Evolutionary conservation across 2,113 vertebrate species (phyloP).

Genomic region (Cheilinus undulatus): DNA sequence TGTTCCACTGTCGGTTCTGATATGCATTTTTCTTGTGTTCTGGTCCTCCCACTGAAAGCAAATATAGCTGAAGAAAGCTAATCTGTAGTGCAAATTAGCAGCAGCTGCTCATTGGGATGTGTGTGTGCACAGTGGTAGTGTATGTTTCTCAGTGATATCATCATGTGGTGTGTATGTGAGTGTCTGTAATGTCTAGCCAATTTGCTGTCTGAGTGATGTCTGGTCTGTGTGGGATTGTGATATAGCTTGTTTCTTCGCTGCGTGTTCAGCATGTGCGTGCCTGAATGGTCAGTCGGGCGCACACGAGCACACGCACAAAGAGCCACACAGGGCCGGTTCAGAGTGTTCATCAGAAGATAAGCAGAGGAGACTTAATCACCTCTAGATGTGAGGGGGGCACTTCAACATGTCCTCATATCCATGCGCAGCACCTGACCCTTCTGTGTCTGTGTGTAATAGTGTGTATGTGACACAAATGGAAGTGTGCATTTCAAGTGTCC

Average conservation of each 20-base stretch:
- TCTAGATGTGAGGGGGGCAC: conserved; percentile 79
- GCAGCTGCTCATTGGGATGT: conserved; percentile 68
- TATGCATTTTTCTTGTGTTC: conserved; percentile 49
- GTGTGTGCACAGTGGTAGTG: conserved; percentile 36
- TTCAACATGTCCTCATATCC: conserved; percentile 76
- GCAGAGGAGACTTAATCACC: conserved; percentile 80
- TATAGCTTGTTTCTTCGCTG: conserved; percentile 53
- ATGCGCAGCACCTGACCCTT: conserved; percentile 66
- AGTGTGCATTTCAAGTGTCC: conserved; percentile 48
- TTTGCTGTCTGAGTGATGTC: conserved; percentile 72
- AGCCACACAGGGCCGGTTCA: conserved; percentile 51
- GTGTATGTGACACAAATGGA: conserved; percentile 13
- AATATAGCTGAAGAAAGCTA: conserved; percentile 63
- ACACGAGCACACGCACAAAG: conserved; percentile 20
- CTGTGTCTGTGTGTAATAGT: conserved; percentile 15
- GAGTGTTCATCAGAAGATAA: conserved; percentile 84
- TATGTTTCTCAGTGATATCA: conserved; percentile 74
- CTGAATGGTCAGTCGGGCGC: conserved; percentile 44
- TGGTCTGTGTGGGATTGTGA: conserved; percentile 66
- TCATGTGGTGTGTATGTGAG: conserved; percentile 55
- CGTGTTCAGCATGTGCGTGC: conserved; percentile 5
- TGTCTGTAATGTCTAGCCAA: conserved; percentile 75
- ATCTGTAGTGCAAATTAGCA: conserved; percentile 76
- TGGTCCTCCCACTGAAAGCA: conserved; percentile 52
- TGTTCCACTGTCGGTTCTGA: conserved; percentile 43